These are phyloP conservation scores for Palythoa caribaeorum DNA, from an alignment of 92 coral and sea anemone species.

Conservation along the genomic window DNA sequence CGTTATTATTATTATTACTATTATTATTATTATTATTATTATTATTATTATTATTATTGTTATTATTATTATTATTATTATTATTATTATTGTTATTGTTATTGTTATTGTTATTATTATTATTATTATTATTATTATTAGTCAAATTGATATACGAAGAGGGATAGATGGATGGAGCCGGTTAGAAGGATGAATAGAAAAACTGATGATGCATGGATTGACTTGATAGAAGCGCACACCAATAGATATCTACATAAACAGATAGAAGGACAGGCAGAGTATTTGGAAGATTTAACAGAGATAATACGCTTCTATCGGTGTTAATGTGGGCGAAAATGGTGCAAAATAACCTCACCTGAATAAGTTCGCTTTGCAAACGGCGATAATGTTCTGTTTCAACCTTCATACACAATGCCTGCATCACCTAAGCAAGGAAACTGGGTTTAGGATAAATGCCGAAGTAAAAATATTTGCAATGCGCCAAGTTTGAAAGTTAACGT, in stretches of 20 bases:
- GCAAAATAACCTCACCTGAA: constrained; percentile 55
- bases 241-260: background rate
- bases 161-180: background rate
- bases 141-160: too few species aligned
- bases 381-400: constrained; percentile 96
- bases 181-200: background rate
- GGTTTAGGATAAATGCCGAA: too few species aligned
- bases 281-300: background rate
- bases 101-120: background rate
- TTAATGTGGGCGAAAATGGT: background rate
- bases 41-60: too few species aligned
- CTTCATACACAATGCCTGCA: constrained; percentile 95
- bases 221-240: background rate
- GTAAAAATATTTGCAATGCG: background rate
- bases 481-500: too few species aligned
- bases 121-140: too few species aligned
- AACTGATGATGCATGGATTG: background rate
- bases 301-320: too few species aligned
- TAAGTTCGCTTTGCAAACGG: constrained; percentile 86
- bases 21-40: too few species aligned
- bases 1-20: too few species aligned
- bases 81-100: too few species aligned
- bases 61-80: too few species aligned
- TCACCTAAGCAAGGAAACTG: constrained; percentile 66
- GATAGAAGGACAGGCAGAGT: background rate